These are phyloP conservation scores for Pangasius krempfi DNA, from an alignment of 2,797 vertebrate species.

Conservation along the genomic window DNA sequence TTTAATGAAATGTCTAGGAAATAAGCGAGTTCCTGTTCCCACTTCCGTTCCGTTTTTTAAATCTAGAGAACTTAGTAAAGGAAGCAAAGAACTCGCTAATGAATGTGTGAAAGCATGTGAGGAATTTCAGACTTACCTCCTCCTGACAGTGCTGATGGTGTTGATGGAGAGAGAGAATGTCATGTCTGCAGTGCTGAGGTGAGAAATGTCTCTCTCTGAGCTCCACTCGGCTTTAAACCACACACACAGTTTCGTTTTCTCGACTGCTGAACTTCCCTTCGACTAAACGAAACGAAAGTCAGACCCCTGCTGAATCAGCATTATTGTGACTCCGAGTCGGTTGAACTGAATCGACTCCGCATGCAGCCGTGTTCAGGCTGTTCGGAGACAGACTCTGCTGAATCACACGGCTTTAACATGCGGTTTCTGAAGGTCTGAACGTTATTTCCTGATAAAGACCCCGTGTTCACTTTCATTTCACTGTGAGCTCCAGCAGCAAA, in stretches of 20 bases:
- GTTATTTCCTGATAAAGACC: background rate
- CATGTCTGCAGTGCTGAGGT: background rate
- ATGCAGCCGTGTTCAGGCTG: no score
- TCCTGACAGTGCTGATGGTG: background rate
- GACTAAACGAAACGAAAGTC: background rate
- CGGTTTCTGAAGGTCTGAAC: background rate
- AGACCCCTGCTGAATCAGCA: background rate
- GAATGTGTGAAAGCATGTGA: no score
- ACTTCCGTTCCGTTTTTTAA: no score
- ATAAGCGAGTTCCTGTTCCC: no score
- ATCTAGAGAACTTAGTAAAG: background rate
- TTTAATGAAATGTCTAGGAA: no score
- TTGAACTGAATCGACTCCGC: no score
- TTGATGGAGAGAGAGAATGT: background rate
- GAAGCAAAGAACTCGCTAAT: background rate
- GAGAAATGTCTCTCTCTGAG: background rate
- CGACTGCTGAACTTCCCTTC: no score
- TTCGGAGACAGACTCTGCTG: no score
- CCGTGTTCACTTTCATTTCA: background rate
- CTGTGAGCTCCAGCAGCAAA: background rate
- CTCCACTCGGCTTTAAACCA: background rate
- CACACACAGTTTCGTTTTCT: conserved; percentile 1
- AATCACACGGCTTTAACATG: background rate
- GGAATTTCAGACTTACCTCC: background rate
- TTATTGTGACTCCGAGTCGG: background rate